Conservation (phyloP, 2,113 vertebrate species). For the Spea bombifrons region DNA sequence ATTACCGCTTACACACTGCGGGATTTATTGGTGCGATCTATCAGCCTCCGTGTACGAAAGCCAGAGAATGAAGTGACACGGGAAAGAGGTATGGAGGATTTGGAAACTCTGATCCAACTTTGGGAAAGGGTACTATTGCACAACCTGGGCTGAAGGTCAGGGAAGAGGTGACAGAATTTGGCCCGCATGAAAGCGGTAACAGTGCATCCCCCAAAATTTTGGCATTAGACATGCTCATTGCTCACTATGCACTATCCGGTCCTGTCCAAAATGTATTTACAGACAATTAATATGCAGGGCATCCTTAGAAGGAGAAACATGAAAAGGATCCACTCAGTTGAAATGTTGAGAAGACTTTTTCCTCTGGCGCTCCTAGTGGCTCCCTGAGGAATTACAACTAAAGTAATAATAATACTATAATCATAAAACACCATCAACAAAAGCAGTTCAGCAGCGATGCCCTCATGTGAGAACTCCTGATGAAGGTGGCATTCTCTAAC, state of each 20-base stretch:
- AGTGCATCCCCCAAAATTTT: neutral
- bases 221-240: no score
- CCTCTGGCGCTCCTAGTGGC: no score
- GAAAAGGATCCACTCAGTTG: no score
- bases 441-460: no score
- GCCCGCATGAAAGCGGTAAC: neutral
- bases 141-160: neutral
- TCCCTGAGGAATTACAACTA: no score
- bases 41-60: conserved; percentile 24
- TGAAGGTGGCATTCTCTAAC: no score
- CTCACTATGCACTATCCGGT: neutral
- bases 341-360: no score
- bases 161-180: neutral
- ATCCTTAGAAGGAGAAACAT: no score
- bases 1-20: conserved; percentile 43
- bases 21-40: conserved; percentile 46
- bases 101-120: neutral
- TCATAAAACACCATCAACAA: no score
- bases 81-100: neutral
- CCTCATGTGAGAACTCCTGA: no score
- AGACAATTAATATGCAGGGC: no score
- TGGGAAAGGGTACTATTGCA: neutral
- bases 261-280: neutral
- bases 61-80: conserved; percentile 1
- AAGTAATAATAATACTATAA: no score